Evolutionary conservation across 2,888 invertebrate species (phyloP), one percentile per base, ranked within the genome.

Genomic region (Apotomis capreana): DNA sequence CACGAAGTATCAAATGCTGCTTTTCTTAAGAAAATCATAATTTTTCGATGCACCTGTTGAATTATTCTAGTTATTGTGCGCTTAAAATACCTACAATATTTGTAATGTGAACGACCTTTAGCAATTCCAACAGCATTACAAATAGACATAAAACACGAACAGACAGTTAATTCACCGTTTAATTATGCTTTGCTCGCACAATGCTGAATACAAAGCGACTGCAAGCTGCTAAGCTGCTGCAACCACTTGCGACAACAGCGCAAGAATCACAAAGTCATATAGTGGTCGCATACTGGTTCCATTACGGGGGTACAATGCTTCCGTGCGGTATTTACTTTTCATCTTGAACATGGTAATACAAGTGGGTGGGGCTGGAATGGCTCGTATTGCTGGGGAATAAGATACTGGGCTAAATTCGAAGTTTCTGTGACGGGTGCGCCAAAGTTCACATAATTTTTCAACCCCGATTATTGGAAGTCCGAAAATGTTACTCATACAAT

Each of bases 261-360:
- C 59, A 65, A 70, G 70, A 70, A 70, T 60, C 59, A 70, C 70
- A 70, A 54, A 60, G 70, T 60, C 64, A 59, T 60, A 65, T 60
- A 70, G 70, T 55, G 46, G 64, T 60, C 46, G 49, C 40, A 65
- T 60, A 59, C 52, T 37, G 59, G 58, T 59, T 63, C 64, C 58
- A 59, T 63, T 52, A 60, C 58, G 36, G 13, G 36, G 36, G 58
- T 37, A 58, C 67, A 67, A 51, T 59, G 69, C 57, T 40, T 49
- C 51, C 26, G 5, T 12, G 15, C 62, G 51, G n/a, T 70, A 60
- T 70, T 70, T 70, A 61, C 70, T 65, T 70, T 70, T 70, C 65
- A 70, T 70, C 44, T 65, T 70, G 60, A 58, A 40, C 70, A 59
- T 65, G 70, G 64, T 61, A 65, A 70, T 65, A 60, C 12, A 49